These are phyloP conservation scores for Agrilus planipennis DNA, from an alignment of 1,140 invertebrate species.

Conservation along the genomic window DNA sequence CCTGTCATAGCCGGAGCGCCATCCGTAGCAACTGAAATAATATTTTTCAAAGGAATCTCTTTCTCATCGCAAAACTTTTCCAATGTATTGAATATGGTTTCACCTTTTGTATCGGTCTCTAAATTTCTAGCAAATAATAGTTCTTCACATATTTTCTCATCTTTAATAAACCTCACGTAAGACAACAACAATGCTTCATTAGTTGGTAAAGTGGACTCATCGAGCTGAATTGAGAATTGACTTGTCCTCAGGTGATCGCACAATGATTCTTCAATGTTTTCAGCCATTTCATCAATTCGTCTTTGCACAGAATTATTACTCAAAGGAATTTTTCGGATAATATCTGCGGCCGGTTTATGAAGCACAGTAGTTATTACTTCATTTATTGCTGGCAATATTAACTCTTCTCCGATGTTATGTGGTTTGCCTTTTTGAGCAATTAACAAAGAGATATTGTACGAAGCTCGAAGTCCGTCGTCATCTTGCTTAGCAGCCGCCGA, in stretches of 20 bases:
- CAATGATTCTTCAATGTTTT: conserved; percentile 8
- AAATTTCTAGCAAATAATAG: conserved; percentile 9
- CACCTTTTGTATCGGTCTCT: conserved; percentile 7
- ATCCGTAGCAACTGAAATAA: conserved; percentile 8
- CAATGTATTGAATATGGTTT: not conserved
- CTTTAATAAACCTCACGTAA: conserved; percentile 9
- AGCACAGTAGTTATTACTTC: conserved; percentile 14
- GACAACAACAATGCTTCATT: conserved; percentile 10
- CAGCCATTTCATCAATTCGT: conserved; percentile 9
- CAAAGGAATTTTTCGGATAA: conserved; percentile 6
- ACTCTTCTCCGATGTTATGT: conserved; percentile 16
- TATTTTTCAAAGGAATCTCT: conserved; percentile 8
- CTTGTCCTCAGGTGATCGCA: conserved; percentile 8
- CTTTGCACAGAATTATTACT: conserved; percentile 6
- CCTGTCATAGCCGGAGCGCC: conserved; percentile 6
- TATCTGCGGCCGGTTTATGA: conserved; percentile 8
- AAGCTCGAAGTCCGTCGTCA: too few relatives aligned
- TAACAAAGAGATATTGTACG: too few relatives aligned
- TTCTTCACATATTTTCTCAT: conserved; percentile 9
- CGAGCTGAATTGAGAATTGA: conserved; percentile 11
- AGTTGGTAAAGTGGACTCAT: conserved; percentile 11
- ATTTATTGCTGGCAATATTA: conserved; percentile 15
- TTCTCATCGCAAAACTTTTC: conserved; percentile 3
- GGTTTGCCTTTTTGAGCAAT: too few relatives aligned
- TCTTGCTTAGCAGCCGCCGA: too few relatives aligned